These are phyloP conservation scores for Eptatretus atami DNA, from an alignment of 2,797 vertebrate genomes.

Conservation along the genomic window DNA sequence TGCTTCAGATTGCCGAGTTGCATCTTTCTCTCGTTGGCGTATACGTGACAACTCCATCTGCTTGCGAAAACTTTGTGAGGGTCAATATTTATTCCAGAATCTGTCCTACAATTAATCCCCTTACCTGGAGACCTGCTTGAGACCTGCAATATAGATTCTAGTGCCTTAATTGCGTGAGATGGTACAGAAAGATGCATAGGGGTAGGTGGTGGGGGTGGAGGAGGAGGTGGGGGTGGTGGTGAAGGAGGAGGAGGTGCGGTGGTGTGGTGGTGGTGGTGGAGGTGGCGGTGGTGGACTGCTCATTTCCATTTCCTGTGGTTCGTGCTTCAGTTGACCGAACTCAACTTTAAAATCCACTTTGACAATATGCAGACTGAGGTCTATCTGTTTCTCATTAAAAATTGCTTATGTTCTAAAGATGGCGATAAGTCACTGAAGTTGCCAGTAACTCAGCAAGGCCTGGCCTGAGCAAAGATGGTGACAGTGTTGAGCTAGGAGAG, in stretches of 20 bases:
- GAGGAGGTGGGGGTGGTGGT: conserved; percentile 41
- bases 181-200: conserved; percentile 85
- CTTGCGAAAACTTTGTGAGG: conserved; percentile 43
- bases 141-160: too few relatives aligned
- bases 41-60: conserved; percentile 48
- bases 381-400: too few relatives aligned
- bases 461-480: too few relatives aligned
- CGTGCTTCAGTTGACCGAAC: too few relatives aligned
- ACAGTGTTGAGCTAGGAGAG: too few relatives aligned
- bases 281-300: not conserved
- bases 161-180: conserved; percentile 26
- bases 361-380: too few relatives aligned
- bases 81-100: conserved; percentile 38
- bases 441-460: too few relatives aligned
- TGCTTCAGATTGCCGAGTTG: too few relatives aligned
- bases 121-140: conserved; percentile 7
- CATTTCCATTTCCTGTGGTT: too few relatives aligned
- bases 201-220: conserved; percentile 87
- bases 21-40: conserved; percentile 23
- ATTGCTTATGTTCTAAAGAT: too few relatives aligned
- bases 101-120: conserved; percentile 21
- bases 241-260: not conserved
- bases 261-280: not conserved
- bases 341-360: too few relatives aligned
- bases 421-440: too few relatives aligned